These are phyloP conservation scores for Simalia tracyae DNA, from an alignment of 2,797 vertebrate genomes.

Conservation along the genomic window DNA sequence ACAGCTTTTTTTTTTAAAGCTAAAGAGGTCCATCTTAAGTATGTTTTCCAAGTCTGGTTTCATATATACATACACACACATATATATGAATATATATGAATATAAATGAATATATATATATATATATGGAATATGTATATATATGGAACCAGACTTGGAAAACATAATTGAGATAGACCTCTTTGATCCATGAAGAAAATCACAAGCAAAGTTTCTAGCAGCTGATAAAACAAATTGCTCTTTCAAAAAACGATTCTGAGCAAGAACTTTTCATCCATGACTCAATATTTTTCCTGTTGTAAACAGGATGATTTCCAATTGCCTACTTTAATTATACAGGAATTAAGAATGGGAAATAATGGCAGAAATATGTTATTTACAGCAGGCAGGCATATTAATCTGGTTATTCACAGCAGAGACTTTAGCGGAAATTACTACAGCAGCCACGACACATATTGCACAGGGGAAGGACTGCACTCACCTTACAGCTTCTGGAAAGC, in stretches of 20 bases:
- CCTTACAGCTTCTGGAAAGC: slow-evolving; percentile 81
- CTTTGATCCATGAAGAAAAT: neutral
- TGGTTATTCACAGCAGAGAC: neutral
- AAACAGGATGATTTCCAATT: rapidly evolving
- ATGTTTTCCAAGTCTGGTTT: neutral
- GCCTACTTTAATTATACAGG: neutral
- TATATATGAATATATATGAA: rapidly evolving
- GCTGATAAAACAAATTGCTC: neutral
- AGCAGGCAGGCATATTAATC: neutral
- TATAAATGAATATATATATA: too few relatives aligned
- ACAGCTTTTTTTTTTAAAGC: neutral
- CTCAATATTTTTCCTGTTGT: rapidly evolving
- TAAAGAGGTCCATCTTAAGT: neutral
- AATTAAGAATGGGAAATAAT: neutral
- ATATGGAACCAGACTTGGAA: neutral
- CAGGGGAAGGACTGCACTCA: slow-evolving; percentile 44
- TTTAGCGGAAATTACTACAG: neutral
- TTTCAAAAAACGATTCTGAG: neutral
- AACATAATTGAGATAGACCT: neutral
- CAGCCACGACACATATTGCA: neutral
- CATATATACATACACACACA: too few relatives aligned
- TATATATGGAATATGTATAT: rapidly evolving
- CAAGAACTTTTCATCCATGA: neutral
- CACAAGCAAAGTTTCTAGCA: rapidly evolving
- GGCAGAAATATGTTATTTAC: neutral